Percentiles rank a stretch among this genome's conserved stretches.
phyloP scores from a whole-genome alignment of 2,888 invertebrate genomes.

The Icerya purchasi region DNA sequence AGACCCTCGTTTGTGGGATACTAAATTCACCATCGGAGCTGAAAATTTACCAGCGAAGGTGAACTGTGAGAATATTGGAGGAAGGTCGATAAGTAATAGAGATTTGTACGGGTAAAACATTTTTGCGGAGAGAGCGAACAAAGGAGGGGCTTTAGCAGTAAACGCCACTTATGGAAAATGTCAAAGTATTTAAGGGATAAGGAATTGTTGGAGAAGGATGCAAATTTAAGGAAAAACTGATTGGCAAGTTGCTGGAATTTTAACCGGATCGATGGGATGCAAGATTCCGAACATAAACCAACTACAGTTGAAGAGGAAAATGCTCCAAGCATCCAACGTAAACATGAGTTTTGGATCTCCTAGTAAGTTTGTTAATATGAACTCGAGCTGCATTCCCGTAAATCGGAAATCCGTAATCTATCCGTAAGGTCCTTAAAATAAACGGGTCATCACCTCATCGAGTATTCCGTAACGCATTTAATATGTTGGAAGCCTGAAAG shows the following conservation, averaged over 20 bases:
- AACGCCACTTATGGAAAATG: not conserved
- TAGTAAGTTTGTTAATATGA: not conserved
- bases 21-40: no score
- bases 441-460: not conserved
- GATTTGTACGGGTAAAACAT: not conserved
- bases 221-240: not conserved
- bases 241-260: not conserved
- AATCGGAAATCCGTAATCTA: not conserved
- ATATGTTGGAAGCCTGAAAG: no score
- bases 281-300: not conserved
- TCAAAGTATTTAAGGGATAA: not conserved
- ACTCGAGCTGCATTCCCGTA: not conserved
- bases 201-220: no score
- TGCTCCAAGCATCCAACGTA: not conserved
- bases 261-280: not conserved
- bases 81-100: not conserved
- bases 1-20: no score
- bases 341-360: not conserved
- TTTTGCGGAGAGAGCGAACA: not conserved
- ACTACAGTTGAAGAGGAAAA: not conserved
- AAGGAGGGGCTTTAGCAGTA: not conserved
- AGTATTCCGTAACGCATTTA: no score
- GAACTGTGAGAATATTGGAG: not conserved
- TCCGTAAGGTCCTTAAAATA: not conserved
- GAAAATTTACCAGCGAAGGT: no score